Evolutionary conservation across 2,113 vertebrate genomes (phyloP).

Genomic region (Petroica traversi): DNA sequence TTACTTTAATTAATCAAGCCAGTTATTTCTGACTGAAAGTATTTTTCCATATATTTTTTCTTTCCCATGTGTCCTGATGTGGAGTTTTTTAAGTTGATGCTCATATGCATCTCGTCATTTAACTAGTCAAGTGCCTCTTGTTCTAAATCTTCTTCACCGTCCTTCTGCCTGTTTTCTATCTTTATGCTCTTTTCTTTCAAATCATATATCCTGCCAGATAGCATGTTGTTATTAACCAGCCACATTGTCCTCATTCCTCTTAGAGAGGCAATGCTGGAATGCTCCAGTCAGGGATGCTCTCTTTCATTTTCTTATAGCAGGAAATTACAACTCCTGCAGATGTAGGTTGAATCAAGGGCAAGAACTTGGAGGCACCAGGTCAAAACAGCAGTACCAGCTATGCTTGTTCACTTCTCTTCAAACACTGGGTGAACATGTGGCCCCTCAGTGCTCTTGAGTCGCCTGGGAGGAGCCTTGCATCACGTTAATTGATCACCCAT

Average conservation of each 20-base stretch:
- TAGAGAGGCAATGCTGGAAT: accelerated
- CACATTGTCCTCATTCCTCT: background rate
- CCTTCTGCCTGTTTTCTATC: background rate
- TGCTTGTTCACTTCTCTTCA: background rate
- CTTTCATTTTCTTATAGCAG: background rate
- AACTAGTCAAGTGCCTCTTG: background rate
- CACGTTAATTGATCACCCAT: background rate
- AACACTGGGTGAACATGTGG: background rate
- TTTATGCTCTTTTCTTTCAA: background rate
- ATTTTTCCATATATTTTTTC: background rate
- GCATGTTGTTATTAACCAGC: background rate
- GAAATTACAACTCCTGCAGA: background rate
- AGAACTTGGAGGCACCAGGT: background rate
- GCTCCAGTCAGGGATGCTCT: background rate
- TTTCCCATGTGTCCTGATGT: background rate
- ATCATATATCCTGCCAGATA: background rate
- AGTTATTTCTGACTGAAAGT: background rate
- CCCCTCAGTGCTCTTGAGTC: accelerated
- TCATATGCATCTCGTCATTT: background rate
- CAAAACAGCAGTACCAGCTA: background rate
- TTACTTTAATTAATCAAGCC: background rate
- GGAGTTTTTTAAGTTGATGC: background rate
- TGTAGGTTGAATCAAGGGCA: background rate
- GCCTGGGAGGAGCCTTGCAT: background rate
- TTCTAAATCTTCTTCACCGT: background rate